A percentile compares a stretch with the other conserved stretches of the same genome.
phyloP scores from a whole-genome alignment of 2,797 vertebrate species.

The Eleutherodactylus coqui region DNA sequence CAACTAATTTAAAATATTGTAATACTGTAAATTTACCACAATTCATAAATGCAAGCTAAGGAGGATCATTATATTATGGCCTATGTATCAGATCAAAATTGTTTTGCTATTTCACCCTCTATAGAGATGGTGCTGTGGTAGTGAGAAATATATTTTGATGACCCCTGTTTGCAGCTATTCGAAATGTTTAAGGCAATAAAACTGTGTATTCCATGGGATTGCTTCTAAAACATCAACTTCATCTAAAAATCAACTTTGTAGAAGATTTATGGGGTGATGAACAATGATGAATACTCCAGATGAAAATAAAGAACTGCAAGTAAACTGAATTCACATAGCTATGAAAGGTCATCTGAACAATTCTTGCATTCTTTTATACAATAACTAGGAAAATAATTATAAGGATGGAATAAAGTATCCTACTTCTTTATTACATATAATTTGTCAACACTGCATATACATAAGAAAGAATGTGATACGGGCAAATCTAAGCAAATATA shows the following conservation, averaged over 20 bases:
- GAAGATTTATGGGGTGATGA: not conserved
- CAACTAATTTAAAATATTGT: no score
- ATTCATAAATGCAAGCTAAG: not conserved
- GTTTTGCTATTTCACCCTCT: not conserved
- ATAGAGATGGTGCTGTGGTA: not conserved
- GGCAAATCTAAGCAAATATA: not conserved
- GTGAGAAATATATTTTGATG: not conserved
- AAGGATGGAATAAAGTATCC: not conserved
- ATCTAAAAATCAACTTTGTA: not conserved
- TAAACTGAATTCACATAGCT: not conserved
- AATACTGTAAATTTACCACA: not conserved
- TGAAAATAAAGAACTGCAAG: slow-evolving; percentile 17
- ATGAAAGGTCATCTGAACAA: not conserved
- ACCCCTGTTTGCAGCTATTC: not conserved
- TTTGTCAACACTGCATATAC: not conserved
- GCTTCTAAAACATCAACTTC: not conserved
- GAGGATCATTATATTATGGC: not conserved
- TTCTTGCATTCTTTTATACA: not conserved
- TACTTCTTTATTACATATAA: not conserved
- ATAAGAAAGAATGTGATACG: not conserved
- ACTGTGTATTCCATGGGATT: not conserved
- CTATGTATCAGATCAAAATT: not conserved
- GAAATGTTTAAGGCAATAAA: slow-evolving; percentile 6
- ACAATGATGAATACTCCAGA: not conserved
- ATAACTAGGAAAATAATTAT: not conserved